Conservation (phyloP, 2,797 vertebrate genomes). For the Thripadectes ignobilis region DNA sequence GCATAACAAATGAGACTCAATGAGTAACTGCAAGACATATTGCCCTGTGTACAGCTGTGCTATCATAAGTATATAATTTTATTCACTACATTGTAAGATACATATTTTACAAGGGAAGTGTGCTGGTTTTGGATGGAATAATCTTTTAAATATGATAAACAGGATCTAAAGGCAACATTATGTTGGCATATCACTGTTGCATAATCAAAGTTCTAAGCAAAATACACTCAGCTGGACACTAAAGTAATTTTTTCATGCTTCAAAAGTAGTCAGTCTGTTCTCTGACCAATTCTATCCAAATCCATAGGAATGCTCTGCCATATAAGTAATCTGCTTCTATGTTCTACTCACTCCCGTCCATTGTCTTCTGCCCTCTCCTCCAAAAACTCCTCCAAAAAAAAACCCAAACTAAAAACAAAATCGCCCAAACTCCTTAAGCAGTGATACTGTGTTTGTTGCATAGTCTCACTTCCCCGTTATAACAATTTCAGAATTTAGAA, state of each 20-base stretch:
- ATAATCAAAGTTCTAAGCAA: not conserved
- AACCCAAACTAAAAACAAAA: not conserved
- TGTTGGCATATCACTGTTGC: not conserved
- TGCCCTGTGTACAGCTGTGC: not conserved
- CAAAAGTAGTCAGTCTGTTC: not conserved
- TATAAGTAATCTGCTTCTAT: not conserved
- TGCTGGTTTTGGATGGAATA: not conserved
- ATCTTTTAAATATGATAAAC: conserved; percentile 37
- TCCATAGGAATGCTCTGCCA: not conserved
- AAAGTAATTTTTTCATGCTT: not conserved
- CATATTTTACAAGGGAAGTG: not conserved
- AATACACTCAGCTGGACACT: not conserved
- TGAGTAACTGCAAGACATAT: not conserved
- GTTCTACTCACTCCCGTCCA: not conserved
- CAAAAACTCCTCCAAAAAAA: rapidly evolving
- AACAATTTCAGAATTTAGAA: not conserved
- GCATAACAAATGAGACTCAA: conserved; percentile 43
- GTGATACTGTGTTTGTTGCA: not conserved
- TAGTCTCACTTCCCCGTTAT: not conserved
- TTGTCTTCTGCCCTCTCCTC: not conserved
- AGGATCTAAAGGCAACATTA: not conserved
- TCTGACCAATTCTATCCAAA: not conserved
- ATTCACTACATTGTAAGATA: not conserved
- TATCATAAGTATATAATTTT: not conserved
- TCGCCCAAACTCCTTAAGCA: not conserved